Evolutionary conservation across 2,888 invertebrate species (phyloP).

Genomic region (Agrotis puta): DNA sequence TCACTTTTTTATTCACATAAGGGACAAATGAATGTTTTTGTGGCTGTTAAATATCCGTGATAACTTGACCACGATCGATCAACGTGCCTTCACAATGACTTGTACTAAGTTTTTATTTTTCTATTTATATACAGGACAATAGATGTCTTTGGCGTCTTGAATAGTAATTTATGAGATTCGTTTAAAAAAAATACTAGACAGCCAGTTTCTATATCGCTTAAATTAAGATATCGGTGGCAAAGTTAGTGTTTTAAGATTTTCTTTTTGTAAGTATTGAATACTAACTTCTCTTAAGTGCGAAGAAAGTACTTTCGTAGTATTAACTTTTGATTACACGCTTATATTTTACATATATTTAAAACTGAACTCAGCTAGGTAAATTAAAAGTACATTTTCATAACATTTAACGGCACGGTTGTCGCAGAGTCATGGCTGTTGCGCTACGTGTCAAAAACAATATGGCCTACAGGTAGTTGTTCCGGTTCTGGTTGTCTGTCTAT

Average conservation of each 20-base stretch:
- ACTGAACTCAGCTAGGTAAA: too few species aligned
- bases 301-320: too few species aligned
- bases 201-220: neutral
- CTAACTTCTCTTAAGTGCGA: too few species aligned
- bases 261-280: neutral
- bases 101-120: conserved; percentile 30
- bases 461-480: too few species aligned
- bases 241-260: neutral
- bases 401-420: too few species aligned
- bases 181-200: conserved; percentile 7
- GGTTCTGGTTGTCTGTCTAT: too few species aligned
- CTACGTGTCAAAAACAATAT: too few species aligned
- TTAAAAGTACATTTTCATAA: too few species aligned
- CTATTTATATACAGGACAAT: conserved; percentile 22
- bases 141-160: conserved; percentile 1
- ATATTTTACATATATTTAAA: too few species aligned
- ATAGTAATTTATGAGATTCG: conserved; percentile 20
- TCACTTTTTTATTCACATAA: neutral
- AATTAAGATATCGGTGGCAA: neutral
- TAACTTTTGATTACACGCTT: too few species aligned
- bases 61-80: neutral
- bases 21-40: neutral
- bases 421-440: too few species aligned
- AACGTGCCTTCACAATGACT: conserved; percentile 1
- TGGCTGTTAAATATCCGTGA: neutral